Conservation (phyloP, 2,797 vertebrate species). For the Sebastiscus albofasciatus region DNA sequence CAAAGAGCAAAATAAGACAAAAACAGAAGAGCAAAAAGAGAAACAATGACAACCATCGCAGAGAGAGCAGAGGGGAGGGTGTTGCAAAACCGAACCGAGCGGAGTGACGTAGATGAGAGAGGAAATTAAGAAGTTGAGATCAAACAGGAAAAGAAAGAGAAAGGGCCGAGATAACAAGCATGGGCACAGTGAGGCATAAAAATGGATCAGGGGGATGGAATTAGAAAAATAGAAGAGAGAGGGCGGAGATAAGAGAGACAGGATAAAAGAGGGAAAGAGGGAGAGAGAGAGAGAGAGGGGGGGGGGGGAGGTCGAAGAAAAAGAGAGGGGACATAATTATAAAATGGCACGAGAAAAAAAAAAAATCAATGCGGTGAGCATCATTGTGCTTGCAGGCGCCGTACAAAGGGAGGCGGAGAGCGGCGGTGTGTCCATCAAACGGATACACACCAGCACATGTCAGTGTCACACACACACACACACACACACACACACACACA, state of each 20-base stretch:
- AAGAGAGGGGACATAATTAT: conserved; percentile 68
- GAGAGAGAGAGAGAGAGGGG: background rate
- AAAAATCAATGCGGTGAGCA: conserved; percentile 71
- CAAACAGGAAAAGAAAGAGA: conserved; percentile 61
- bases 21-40: conserved; percentile 4
- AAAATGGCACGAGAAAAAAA: conserved; percentile 66
- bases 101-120: conserved; percentile 63
- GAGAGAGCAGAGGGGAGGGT: conserved; percentile 3
- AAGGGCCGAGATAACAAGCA: conserved; percentile 73
- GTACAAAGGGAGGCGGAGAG: conserved; percentile 57
- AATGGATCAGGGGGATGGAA: conserved; percentile 74
- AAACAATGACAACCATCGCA: conserved; percentile 12
- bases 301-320: conserved; percentile 33
- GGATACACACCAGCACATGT: conserved; percentile 14
- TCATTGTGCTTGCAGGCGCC: conserved; percentile 60
- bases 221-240: conserved; percentile 70
- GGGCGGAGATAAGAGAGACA: conserved; percentile 63
- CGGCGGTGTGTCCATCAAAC: conserved; percentile 59
- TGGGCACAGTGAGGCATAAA: conserved; percentile 67
- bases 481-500: conserved; percentile 26
- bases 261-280: conserved; percentile 57
- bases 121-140: conserved; percentile 81
- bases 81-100: conserved; percentile 31
- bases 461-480: conserved; percentile 20
- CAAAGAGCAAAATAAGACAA: conserved; percentile 13